Base-by-base conservation (phyloP, 1,140 invertebrate species). In the Apis cerana region DNA sequence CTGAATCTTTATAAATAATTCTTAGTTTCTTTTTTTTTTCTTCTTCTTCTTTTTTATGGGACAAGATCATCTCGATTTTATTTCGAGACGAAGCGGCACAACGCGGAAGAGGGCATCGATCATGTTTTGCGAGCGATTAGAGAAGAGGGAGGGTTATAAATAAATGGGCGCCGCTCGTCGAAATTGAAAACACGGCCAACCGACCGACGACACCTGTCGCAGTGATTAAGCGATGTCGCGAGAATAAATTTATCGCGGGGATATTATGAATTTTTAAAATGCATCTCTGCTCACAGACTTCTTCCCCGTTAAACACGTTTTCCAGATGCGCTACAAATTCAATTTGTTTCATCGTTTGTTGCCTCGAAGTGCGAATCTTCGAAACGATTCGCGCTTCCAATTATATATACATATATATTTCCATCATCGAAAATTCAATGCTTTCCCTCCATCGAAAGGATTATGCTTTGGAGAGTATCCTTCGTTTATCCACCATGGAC, bases 101-200 rank as follows among this genome's bases (percentile, higher is more conserved):
- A 59, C 33, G 33, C 27, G 58, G 1, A 75, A 23, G 58, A 23
- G 61, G 23, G 23, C 50, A 52, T 76, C 74, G 74, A 65, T 76
- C 50, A 33, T 54, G 23, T 52, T 33, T 33, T n/a, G 50, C 61
- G 43, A 75, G 21, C 23, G 48, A 76, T 76, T 65, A 65, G 48
- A 64, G 56, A 15, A 21, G 7, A 13, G 4, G 15, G 11, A 21
- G 21, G 56, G 9, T 17, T 50, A 50, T 50, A 61, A 62, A 62
- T 50, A 50, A 75, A 75, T 62, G 72, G 43, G 1, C 58, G 58
- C 4, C 19, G 52, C 12, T 43, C 4, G 56, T 74, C 17, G 59
- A 33, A 76, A 76, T 76, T 76, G 74, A 54, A 76, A 76, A 65
- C 23, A 17, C 61, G 27, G 12, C 56, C 27, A 58, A 17, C 21